These are phyloP conservation scores for Lepus europaeus DNA, from an alignment of 2,113 vertebrate species.

Conservation along the genomic window DNA sequence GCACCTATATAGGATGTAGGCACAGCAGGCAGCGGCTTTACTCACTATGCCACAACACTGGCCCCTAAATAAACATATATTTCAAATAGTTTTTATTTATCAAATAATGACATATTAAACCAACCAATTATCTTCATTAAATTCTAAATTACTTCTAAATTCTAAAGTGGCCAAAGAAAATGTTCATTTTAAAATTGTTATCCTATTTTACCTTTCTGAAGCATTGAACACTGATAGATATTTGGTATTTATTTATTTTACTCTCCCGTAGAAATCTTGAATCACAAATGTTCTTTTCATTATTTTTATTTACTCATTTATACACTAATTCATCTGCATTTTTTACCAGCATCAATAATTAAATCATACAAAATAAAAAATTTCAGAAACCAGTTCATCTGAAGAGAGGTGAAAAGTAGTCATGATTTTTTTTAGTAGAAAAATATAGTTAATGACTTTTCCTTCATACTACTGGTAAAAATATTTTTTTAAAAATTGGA, in stretches of 20 bases:
- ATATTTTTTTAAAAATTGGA: neutral
- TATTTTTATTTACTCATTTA: neutral
- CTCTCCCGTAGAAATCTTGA: neutral
- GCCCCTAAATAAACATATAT: neutral
- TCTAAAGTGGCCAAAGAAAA: neutral
- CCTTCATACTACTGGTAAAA: neutral
- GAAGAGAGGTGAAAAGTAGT: neutral
- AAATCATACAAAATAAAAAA: neutral
- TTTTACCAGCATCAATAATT: neutral
- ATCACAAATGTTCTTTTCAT: neutral
- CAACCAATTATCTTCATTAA: neutral
- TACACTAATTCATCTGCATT: neutral
- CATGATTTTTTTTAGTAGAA: neutral
- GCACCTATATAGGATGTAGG: too few species aligned
- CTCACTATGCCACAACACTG: too few species aligned
- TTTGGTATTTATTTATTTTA: neutral
- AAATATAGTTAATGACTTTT: conserved; percentile 16
- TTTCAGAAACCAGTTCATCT: neutral
- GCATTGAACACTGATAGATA: neutral
- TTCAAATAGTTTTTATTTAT: neutral
- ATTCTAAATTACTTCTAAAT: neutral
- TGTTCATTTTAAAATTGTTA: neutral
- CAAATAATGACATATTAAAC: neutral
- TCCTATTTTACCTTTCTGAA: neutral
- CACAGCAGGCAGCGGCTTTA: too few species aligned